Evolutionary conservation across 2,113 vertebrate species (phyloP).

Genomic region (Xenopus tropicalis): DNA sequence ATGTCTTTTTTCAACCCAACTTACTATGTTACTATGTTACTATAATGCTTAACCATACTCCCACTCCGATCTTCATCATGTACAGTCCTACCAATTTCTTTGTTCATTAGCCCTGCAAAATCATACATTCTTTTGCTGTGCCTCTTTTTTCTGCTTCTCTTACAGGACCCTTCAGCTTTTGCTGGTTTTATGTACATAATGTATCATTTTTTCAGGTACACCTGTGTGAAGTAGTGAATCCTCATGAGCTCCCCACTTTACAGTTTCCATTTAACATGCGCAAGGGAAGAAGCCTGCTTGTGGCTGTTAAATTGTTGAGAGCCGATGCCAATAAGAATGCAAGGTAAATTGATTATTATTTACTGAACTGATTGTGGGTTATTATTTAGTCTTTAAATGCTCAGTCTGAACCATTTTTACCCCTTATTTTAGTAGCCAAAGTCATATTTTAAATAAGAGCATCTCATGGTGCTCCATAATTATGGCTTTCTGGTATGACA

Average conservation of each 20-base stretch:
- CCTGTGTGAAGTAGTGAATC: conserved; percentile 85
- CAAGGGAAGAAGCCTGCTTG: conserved; percentile 83
- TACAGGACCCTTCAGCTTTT: background rate
- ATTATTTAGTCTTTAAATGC: no score
- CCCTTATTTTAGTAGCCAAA: no score
- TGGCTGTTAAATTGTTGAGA: conserved; percentile 87
- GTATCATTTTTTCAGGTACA: conserved; percentile 72
- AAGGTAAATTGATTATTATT: conserved; percentile 67
- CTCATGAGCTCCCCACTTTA: conserved; percentile 77
- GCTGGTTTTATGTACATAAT: no score
- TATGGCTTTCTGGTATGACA: no score
- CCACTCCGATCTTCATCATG: background rate
- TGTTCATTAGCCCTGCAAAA: no score
- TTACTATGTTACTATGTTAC: no score
- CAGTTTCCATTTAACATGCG: conserved; percentile 81
- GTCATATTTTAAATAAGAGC: no score
- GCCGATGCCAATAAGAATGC: conserved; percentile 90
- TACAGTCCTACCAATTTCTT: no score
- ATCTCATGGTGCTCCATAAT: background rate
- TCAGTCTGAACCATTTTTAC: background rate
- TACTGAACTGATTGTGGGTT: background rate
- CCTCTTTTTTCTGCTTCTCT: no score
- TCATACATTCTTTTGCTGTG: no score
- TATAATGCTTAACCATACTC: background rate
- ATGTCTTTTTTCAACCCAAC: no score